Conservation (phyloP, 1,140 invertebrate genomes). For the Muscidifurax raptorellus region DNA sequence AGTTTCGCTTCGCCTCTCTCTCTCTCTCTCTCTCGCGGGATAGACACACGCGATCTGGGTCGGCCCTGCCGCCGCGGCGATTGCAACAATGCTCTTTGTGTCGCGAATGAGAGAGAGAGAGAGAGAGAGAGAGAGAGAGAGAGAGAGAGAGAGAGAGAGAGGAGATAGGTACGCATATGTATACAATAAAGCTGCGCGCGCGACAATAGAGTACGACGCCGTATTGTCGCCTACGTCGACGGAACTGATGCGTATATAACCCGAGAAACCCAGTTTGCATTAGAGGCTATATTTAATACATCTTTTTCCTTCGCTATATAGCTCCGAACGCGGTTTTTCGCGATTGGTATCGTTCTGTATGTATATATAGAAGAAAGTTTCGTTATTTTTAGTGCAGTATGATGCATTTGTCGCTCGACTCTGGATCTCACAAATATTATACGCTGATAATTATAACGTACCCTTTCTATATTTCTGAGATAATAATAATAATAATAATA, state of each 20-base stretch:
- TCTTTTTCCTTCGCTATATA: no score
- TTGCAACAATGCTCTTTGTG: slow-evolving; percentile 63
- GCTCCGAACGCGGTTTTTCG: no score
- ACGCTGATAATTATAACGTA: no score
- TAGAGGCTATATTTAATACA: background rate
- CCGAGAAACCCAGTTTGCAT: background rate
- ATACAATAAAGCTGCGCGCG: background rate
- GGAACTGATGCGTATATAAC: background rate
- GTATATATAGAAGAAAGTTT: no score
- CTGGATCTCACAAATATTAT: no score
- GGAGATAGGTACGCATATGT: background rate
- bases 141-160: background rate
- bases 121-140: background rate
- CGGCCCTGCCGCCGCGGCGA: slow-evolving; percentile 23
- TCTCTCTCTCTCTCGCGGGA: background rate
- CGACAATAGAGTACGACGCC: background rate
- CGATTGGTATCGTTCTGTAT: no score
- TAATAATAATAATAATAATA: no score
- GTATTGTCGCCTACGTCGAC: slow-evolving; percentile 1
- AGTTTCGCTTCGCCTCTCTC: background rate
- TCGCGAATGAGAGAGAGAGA: slow-evolving; percentile 23
- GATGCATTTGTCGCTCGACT: no score
- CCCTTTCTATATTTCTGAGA: no score
- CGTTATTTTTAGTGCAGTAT: no score
- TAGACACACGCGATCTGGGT: slow-evolving; percentile 25